These are phyloP conservation scores for Tipula lateralis DNA, from an alignment of 2,888 invertebrate species.

Conservation along the genomic window DNA sequence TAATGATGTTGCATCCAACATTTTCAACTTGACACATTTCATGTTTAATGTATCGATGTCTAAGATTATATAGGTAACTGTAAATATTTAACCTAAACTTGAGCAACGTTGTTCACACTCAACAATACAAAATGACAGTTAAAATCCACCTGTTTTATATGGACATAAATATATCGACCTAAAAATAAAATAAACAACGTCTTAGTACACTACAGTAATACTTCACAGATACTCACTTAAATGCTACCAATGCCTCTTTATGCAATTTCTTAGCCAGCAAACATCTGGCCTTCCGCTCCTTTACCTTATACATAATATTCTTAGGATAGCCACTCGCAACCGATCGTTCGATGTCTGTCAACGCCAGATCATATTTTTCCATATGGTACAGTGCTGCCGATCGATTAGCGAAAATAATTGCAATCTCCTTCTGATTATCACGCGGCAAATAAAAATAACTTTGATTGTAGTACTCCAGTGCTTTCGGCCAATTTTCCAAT, in stretches of 20 bases:
- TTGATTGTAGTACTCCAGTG: slow-evolving; percentile 64
- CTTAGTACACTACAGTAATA: not conserved
- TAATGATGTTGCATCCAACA: no score
- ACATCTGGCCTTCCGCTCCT: slow-evolving; percentile 68
- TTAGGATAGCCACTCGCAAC: slow-evolving; percentile 63
- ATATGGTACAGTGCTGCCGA: slow-evolving; percentile 75
- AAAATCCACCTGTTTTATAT: no score
- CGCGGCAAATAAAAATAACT: slow-evolving; percentile 64
- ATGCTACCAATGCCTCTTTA: slow-evolving; percentile 59
- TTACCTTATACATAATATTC: slow-evolving; percentile 68
- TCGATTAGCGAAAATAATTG: slow-evolving; percentile 71
- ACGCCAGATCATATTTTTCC: slow-evolving; percentile 59
- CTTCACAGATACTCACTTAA: slow-evolving; percentile 47
- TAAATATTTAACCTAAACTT: no score
- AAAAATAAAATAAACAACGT: not conserved
- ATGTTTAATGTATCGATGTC: no score
- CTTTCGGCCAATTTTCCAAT: slow-evolving; percentile 62
- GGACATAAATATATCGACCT: no score
- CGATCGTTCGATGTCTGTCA: slow-evolving; percentile 68
- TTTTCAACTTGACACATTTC: no score
- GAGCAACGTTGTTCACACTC: no score
- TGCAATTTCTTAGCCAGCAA: slow-evolving; percentile 63
- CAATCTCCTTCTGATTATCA: slow-evolving; percentile 58
- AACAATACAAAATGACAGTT: no score
- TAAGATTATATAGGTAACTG: no score